Evolutionary conservation across 2,888 invertebrate species (phyloP).

Genomic region (Thecophora atra): DNA sequence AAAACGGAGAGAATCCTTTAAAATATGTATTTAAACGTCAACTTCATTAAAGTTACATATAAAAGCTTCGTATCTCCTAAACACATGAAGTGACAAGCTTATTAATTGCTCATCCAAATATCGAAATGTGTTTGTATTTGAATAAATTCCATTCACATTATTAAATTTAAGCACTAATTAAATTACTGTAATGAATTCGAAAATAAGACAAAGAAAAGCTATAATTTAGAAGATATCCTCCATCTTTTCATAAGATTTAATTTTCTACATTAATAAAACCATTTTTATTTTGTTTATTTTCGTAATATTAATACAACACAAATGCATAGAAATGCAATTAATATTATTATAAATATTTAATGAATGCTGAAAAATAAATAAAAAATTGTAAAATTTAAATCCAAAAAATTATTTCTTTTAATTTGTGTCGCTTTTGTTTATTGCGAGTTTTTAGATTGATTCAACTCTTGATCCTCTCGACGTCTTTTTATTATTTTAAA

Average conservation of each 20-base stretch:
- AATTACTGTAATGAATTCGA: no score
- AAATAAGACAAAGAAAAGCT: no score
- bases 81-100: no score
- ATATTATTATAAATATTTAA: constrained; percentile 25
- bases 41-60: no score
- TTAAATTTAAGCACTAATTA: no score
- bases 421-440: constrained; percentile 28
- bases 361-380: constrained; percentile 36
- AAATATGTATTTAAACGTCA: no score
- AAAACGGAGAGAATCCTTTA: no score
- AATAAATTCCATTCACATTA: no score
- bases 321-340: constrained; percentile 19
- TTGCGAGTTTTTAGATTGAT: not conserved
- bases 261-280: not conserved
- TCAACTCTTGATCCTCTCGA: not conserved
- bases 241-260: constrained; percentile 21
- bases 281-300: constrained; percentile 4
- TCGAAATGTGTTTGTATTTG: no score
- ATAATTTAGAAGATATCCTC: no score
- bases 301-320: not conserved
- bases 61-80: no score
- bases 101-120: no score
- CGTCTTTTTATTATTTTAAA: not conserved
- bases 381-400: constrained; percentile 33
- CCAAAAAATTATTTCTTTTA: constrained; percentile 37